Percentiles rank a stretch among this genome's conserved stretches.
Evolutionary conservation across 2,797 vertebrate species (phyloP).

Genomic region (Eurystomus glaucurus): DNA sequence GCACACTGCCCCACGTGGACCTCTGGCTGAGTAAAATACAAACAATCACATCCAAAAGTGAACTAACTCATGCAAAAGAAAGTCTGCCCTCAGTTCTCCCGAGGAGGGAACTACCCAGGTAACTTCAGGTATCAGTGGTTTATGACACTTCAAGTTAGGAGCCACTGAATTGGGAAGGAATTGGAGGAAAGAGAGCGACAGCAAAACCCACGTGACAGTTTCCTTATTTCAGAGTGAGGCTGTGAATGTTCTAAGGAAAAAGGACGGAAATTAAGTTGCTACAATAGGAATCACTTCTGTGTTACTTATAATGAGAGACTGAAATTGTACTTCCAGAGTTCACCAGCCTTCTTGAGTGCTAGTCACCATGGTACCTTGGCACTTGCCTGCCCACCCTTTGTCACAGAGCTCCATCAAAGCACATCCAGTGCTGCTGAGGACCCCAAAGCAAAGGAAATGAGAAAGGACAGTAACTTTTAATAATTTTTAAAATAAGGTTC

Average conservation of each 20-base stretch:
- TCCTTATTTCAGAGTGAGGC: not conserved
- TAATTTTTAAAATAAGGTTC: not conserved
- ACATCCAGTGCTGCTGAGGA: not conserved
- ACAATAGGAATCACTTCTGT: not conserved
- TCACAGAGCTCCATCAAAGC: constrained; percentile 52
- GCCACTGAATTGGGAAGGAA: constrained; percentile 8
- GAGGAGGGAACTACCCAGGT: not conserved
- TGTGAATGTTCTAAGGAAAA: not conserved
- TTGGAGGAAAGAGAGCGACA: not conserved
- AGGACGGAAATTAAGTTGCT: not conserved
- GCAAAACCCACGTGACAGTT: not conserved
- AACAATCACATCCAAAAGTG: not conserved
- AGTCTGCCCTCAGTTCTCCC: not conserved
- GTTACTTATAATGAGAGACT: not conserved
- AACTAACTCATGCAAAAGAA: constrained; percentile 1
- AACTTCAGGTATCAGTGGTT: not conserved
- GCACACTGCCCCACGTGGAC: not conserved
- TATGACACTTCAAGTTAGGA: not conserved
- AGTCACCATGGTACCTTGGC: not conserved
- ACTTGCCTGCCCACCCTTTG: constrained; percentile 17
- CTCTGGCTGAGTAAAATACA: not conserved
- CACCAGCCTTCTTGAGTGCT: not conserved
- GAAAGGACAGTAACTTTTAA: constrained; percentile 21
- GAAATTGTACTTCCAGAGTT: not conserved
- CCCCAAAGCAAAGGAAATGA: constrained; percentile 50